Evolutionary conservation across 1,140 invertebrate genomes (phyloP).

Genomic region (Drosophila varians): DNA sequence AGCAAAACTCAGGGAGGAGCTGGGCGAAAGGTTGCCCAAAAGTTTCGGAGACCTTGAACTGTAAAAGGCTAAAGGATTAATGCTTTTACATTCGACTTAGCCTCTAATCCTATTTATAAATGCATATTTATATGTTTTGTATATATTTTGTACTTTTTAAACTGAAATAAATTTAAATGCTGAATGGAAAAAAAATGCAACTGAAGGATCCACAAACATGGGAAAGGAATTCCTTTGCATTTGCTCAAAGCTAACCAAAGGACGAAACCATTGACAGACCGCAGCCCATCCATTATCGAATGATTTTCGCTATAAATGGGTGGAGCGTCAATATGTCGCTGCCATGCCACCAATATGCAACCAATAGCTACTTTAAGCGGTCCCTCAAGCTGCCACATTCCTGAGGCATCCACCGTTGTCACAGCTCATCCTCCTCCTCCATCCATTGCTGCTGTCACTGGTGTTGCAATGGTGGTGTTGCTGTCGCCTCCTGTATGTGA

Average conservation of each 20-base stretch:
- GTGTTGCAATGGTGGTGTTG: slow-evolving; percentile 5
- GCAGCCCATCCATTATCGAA: slow-evolving; percentile 30
- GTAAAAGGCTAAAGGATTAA: neutral
- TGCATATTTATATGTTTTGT: neutral
- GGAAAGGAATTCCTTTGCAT: neutral
- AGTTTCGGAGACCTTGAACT: slow-evolving; percentile 14
- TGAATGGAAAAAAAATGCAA: neutral
- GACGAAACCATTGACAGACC: slow-evolving; percentile 16
- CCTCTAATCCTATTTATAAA: slow-evolving; percentile 22
- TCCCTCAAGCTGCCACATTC: slow-evolving; percentile 19
- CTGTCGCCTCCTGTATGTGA: slow-evolving; percentile 26
- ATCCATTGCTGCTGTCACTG: neutral
- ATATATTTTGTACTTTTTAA: slow-evolving; percentile 5
- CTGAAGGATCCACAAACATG: neutral
- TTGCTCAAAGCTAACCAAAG: neutral
- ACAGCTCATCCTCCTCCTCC: neutral
- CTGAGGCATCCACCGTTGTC: slow-evolving; percentile 8
- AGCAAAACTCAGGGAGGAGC: slow-evolving; percentile 56
- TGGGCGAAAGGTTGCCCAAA: slow-evolving; percentile 9
- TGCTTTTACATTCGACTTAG: slow-evolving; percentile 25
- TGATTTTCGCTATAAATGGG: slow-evolving; percentile 26
- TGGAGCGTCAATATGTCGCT: slow-evolving; percentile 24
- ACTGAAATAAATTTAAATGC: slow-evolving; percentile 1
- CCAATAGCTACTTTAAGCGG: slow-evolving; percentile 43
- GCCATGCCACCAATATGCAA: slow-evolving; percentile 11